Evolutionary conservation across 1,140 invertebrate genomes (phyloP).

Genomic region (Ceratosolen fusciceps): DNA sequence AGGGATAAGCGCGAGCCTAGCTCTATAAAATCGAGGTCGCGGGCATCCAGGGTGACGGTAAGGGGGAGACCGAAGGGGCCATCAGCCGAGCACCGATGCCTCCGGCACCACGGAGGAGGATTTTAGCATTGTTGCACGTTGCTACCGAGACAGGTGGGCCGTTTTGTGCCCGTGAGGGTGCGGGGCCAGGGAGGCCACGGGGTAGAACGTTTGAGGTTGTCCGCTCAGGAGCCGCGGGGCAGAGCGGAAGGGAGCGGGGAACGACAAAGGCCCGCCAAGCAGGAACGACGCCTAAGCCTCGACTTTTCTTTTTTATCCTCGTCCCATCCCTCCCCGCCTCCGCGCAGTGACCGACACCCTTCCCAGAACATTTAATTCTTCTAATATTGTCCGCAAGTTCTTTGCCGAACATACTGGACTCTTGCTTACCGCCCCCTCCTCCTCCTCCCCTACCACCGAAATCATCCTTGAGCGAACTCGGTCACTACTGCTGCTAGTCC

Average conservation of each 20-base stretch:
- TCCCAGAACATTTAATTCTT: background rate
- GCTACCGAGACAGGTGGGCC: too few species aligned
- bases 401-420: too few species aligned
- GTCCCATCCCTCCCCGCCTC: background rate
- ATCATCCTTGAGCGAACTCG: too few species aligned
- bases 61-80: background rate
- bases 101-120: background rate
- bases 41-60: background rate
- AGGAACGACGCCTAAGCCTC: background rate
- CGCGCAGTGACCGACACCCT: background rate
- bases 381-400: background rate
- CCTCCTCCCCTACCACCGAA: background rate
- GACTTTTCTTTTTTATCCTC: background rate
- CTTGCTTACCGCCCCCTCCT: background rate
- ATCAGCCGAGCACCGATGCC: background rate
- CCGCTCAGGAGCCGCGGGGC: background rate
- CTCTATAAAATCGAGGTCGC: background rate
- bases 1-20: background rate
- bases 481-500: background rate
- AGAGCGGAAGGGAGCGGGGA: background rate
- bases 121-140: background rate
- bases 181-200: background rate
- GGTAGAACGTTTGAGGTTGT: too few species aligned
- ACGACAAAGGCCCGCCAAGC: background rate
- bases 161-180: background rate